phyloP scores from a whole-genome alignment of 2,797 vertebrate species.

The Valencia hispanica region DNA sequence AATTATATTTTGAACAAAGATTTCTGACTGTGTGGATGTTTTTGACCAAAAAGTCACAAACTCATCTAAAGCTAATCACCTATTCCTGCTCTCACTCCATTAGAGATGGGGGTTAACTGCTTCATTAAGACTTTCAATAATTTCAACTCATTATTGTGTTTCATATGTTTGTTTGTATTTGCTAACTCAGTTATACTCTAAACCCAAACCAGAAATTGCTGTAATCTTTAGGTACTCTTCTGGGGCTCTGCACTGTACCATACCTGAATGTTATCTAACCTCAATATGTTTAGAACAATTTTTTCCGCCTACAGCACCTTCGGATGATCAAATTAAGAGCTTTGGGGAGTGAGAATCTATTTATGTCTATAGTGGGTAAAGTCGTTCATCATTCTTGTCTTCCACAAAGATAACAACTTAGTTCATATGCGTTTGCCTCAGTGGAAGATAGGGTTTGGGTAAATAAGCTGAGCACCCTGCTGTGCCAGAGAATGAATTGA shows the following conservation, averaged over 20 bases:
- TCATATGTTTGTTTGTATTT: background rate
- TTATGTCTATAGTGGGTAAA: background rate
- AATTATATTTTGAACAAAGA: no score
- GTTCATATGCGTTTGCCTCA: background rate
- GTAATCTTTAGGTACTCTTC: background rate
- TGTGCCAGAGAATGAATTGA: background rate
- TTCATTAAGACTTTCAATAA: no score
- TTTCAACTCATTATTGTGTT: no score
- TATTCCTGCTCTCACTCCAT: no score
- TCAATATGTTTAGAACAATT: background rate
- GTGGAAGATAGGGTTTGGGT: background rate
- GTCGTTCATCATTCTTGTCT: background rate
- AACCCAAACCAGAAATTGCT: background rate
- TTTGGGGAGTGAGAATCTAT: background rate
- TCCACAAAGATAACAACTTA: background rate
- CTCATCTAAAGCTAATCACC: no score
- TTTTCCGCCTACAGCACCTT: background rate
- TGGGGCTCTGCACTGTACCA: background rate
- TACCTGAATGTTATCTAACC: background rate
- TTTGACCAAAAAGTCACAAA: no score
- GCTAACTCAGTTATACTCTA: background rate
- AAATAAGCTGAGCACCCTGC: background rate
- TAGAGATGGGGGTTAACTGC: no score
- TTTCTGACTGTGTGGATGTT: no score
- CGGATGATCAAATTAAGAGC: background rate